These are phyloP conservation scores for Cantharis lateralis DNA, from an alignment of 2,888 invertebrate species.

Conservation along the genomic window DNA sequence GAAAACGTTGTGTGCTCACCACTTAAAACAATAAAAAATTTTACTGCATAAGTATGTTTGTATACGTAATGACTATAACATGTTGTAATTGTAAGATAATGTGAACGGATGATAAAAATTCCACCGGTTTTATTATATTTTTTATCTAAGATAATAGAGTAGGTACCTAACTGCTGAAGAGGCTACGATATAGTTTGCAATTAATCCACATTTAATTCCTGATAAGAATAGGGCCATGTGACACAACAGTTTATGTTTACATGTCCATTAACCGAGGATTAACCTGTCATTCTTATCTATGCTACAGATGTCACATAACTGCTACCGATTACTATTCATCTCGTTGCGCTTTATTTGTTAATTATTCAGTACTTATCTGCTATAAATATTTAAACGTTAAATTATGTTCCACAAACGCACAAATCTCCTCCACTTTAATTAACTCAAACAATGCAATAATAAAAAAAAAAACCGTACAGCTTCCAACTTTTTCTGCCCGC, in stretches of 20 bases:
- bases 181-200: conserved; percentile 18
- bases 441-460: background rate
- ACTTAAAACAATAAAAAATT: conserved; percentile 14
- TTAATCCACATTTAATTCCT: conserved; percentile 30
- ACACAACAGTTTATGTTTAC: conserved; percentile 31
- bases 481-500: background rate
- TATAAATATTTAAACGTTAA: background rate
- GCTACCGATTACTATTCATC: conserved; percentile 26
- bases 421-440: background rate
- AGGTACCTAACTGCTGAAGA: conserved; percentile 18
- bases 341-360: conserved; percentile 6
- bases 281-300: conserved; percentile 32
- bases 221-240: conserved; percentile 29
- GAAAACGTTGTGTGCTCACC: background rate
- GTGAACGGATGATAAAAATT: conserved; percentile 15
- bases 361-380: background rate
- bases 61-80: conserved; percentile 14
- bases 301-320: conserved; percentile 31
- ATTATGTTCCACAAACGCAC: background rate
- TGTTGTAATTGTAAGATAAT: conserved; percentile 16
- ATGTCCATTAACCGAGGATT: conserved; percentile 35
- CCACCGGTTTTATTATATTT: conserved; percentile 23
- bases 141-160: conserved; percentile 27
- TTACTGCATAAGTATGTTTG: conserved; percentile 17
- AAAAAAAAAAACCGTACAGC: background rate